Conservation (phyloP, 2,797 vertebrate genomes). For the Semaprochilodus insignis region DNA sequence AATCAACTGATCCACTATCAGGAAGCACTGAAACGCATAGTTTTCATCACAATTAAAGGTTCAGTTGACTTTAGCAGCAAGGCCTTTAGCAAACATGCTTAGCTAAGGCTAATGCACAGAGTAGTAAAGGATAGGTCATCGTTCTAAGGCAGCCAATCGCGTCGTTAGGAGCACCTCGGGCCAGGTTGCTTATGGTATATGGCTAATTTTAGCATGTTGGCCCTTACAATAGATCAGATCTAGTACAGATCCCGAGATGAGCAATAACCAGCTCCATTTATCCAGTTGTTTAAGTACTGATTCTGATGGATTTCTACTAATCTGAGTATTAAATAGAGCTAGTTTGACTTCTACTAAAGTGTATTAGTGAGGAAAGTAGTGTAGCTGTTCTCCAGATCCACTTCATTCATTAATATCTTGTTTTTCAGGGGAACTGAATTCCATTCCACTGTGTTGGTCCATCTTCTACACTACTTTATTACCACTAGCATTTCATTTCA, state of each 20-base stretch:
- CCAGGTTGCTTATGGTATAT: neutral
- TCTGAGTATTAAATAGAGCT: neutral
- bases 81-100: neutral
- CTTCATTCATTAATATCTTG: neutral
- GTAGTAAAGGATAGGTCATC: neutral
- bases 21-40: neutral
- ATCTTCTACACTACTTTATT: neutral
- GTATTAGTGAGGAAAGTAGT: neutral
- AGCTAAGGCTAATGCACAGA: no score
- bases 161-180: no score
- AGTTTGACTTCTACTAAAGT: neutral
- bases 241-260: no score
- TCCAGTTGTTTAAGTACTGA: neutral
- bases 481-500: neutral
- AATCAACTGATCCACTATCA: neutral
- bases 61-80: neutral
- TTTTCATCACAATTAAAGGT: neutral
- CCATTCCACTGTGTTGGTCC: neutral
- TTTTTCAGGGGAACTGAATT: no score
- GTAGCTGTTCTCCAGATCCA: neutral
- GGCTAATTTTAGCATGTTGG: neutral
- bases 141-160: neutral
- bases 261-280: no score
- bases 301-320: neutral
- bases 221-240: no score